Evolutionary conservation across 2,797 vertebrate genomes (phyloP), one percentile per base, ranked within the genome.

Genomic region (Knipowitschia caucasica): DNA sequence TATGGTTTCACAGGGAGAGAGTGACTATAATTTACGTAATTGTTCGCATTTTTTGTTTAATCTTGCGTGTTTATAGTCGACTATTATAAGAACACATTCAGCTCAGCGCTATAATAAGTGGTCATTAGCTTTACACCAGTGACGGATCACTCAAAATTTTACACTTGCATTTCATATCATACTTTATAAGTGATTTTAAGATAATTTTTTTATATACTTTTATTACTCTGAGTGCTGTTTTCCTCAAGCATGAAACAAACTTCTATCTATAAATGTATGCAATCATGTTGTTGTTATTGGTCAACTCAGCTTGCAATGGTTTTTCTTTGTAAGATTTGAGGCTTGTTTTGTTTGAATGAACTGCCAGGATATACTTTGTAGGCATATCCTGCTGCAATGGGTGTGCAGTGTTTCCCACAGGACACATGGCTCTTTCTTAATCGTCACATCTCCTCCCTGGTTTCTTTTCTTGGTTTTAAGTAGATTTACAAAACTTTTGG

Each of bases 11-110:
- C 26, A 3, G 4, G 2, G 34, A 20, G 12, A 2, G 10, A 1
- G 11, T 62, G 42, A 21, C 50, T 52, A 24, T 39, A 29, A 52
- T 52, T 52, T 52, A 38, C 35, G 18, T 52, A 27, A 51, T 26
- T 51, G 24, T 52, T 39, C 34, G 12, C n/a, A 24, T 25, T 25
- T 51, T 25, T 35, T 17, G 14, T 35, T 35, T 15, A 14, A 50
- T 25, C 33, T 50, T 23, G 36, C 4, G 46, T 33, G 15, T 33
- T n/a, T 3, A 24, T n/a, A 21, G 46, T 20, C 5, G 30, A 2
- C 20, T 33, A 34, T 49, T 23, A 14, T 31, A 20, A 15, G 18
- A 31, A 29, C 4, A 15, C 20, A 39, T 30, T 18, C 26, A 20
- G 15, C 15, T 43, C 4, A 18, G 1, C 4, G 3, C 11, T 23